phyloP scores from a whole-genome alignment of 2,797 vertebrate genomes.

The Scomberomorus guttatus region DNA sequence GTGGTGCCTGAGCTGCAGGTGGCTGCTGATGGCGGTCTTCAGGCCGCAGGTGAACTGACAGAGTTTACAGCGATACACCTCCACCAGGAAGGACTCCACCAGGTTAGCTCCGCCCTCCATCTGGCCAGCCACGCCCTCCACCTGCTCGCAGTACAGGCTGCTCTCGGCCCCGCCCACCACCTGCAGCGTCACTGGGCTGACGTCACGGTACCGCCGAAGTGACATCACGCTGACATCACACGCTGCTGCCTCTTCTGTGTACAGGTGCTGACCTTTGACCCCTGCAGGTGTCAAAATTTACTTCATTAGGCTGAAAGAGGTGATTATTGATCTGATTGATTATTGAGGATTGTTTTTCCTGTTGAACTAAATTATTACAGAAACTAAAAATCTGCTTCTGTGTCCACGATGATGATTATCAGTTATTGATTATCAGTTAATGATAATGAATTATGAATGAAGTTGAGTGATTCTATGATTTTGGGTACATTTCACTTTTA shows the following conservation, averaged over 20 bases:
- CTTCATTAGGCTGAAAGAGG: neutral
- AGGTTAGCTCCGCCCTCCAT: constrained; percentile 65
- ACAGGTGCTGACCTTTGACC: neutral
- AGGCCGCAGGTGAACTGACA: constrained; percentile 81
- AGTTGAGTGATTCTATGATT: too few relatives aligned
- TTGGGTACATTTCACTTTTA: too few relatives aligned
- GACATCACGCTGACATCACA: constrained; percentile 22
- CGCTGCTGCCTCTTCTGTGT: neutral
- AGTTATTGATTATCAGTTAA: too few relatives aligned
- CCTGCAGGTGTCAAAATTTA: neutral
- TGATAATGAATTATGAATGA: too few relatives aligned
- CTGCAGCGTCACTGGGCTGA: constrained; percentile 68
- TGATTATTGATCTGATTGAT: neutral
- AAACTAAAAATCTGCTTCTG: too few relatives aligned
- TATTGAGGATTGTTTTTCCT: too few relatives aligned
- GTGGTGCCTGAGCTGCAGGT: constrained; percentile 63
- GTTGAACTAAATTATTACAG: too few relatives aligned
- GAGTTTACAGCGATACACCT: constrained; percentile 77
- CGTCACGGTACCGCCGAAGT: constrained; percentile 56
- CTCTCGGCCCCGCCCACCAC: constrained; percentile 57
- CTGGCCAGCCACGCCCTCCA: constrained; percentile 56
- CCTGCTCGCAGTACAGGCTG: constrained; percentile 67
- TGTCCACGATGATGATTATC: too few relatives aligned
- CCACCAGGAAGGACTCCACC: constrained; percentile 83
- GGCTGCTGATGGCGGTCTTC: constrained; percentile 72